Evolutionary conservation across 2,888 invertebrate species (phyloP).

Genomic region (Pterobdella sp.): DNA sequence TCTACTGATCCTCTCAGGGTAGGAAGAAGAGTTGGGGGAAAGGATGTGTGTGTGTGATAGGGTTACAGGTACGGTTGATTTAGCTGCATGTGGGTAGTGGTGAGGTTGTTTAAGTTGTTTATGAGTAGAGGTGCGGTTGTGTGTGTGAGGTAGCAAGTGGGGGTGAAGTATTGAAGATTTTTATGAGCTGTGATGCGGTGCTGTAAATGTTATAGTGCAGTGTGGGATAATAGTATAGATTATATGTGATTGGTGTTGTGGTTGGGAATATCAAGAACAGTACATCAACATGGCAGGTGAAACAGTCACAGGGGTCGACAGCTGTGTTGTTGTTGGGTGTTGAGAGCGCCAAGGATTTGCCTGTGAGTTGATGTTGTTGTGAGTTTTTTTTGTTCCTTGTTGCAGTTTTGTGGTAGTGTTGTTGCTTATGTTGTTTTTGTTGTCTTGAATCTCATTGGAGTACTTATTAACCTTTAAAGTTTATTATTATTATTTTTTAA

Average conservation of each 20-base stretch:
- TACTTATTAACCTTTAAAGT: no score
- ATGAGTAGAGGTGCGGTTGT: neutral
- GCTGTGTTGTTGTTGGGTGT: conserved; percentile 71
- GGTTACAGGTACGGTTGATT: neutral
- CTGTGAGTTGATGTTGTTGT: no score
- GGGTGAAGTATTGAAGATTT: neutral
- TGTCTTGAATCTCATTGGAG: no score
- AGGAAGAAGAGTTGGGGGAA: conserved; percentile 49
- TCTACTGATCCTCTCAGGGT: conserved; percentile 67
- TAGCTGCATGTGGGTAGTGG: neutral
- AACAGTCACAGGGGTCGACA: conserved; percentile 47
- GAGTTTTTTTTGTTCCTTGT: neutral
- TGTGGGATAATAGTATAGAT: neutral
- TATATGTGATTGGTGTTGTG: neutral
- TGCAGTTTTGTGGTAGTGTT: neutral
- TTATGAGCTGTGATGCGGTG: neutral
- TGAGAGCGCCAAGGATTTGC: conserved; percentile 82
- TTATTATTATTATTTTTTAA: neutral
- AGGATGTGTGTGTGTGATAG: neutral
- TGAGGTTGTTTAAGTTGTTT: neutral
- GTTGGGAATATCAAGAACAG: neutral
- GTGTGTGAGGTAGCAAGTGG: neutral
- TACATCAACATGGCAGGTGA: conserved; percentile 11
- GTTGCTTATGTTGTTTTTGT: neutral
- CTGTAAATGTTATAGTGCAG: neutral